Conservation (phyloP, 2,797 vertebrate species). For the Alauda arvensis region DNA sequence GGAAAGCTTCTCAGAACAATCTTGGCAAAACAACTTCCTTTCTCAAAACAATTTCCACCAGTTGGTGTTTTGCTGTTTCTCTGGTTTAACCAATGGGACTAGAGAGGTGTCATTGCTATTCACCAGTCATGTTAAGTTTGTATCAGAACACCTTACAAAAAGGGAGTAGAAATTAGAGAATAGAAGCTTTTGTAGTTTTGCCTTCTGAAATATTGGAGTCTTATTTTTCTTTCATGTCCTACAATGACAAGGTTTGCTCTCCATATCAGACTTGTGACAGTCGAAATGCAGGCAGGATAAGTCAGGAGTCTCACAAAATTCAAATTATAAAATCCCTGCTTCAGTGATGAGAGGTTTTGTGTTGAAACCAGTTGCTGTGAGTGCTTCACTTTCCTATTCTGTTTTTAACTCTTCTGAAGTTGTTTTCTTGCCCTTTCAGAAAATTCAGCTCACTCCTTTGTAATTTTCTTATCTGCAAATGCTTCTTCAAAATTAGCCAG, state of each 20-base stretch:
- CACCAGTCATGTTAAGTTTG: no score
- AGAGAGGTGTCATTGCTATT: no score
- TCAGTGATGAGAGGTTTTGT: not conserved
- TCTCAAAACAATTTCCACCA: no score
- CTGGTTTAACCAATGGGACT: no score
- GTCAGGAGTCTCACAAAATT: not conserved
- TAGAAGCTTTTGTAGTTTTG: no score
- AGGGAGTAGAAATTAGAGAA: no score
- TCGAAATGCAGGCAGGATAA: not conserved
- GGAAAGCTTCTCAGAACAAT: no score
- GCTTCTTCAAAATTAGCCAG: not conserved
- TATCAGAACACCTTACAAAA: no score
- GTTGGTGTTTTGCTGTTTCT: no score
- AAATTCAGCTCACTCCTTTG: not conserved
- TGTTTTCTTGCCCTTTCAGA: not conserved
- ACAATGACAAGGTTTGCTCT: not conserved
- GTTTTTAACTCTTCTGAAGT: not conserved
- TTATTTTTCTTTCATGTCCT: no score
- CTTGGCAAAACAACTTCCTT: no score
- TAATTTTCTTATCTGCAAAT: not conserved
- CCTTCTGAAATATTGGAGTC: no score
- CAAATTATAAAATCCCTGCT: not conserved
- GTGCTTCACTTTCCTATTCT: not conserved
- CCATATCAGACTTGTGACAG: not conserved
- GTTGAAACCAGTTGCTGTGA: not conserved